Evolutionary conservation across 2,888 invertebrate species (phyloP).

Genomic region (Onthophagus sagittarius): DNA sequence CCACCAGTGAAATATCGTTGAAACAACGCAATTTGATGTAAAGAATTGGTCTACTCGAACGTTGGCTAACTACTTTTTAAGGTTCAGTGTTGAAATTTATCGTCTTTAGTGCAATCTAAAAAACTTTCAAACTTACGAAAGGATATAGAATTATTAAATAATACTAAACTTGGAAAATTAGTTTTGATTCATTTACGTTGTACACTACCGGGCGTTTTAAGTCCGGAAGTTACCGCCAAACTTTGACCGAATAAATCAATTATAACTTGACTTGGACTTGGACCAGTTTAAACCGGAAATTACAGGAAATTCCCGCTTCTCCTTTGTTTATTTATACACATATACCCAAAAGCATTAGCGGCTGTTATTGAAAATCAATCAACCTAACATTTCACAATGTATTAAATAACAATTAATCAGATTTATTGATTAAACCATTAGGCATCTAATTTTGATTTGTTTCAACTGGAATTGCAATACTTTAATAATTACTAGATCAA

Average conservation of each 20-base stretch:
- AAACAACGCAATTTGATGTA: slow-evolving; percentile 2
- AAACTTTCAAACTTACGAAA: not conserved
- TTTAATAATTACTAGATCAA: no score
- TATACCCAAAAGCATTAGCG: not conserved
- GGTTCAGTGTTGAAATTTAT: not conserved
- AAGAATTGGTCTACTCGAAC: not conserved
- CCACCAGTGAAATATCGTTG: not conserved
- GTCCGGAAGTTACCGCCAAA: not conserved
- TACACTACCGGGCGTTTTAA: not conserved
- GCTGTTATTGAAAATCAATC: not conserved
- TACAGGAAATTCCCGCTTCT: not conserved
- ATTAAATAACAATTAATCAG: no score
- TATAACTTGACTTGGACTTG: not conserved
- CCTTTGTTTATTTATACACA: not conserved
- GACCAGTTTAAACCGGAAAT: not conserved
- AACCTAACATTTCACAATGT: not conserved
- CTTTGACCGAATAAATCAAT: not conserved
- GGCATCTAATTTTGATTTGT: no score
- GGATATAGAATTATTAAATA: not conserved
- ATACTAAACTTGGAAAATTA: not conserved
- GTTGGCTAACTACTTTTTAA: not conserved
- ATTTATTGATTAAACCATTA: no score
- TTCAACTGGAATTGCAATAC: no score
- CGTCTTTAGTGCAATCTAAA: not conserved
- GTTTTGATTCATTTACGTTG: not conserved